phyloP scores from a whole-genome alignment of 2,888 invertebrate species.

The Andrena hattorfiana region DNA sequence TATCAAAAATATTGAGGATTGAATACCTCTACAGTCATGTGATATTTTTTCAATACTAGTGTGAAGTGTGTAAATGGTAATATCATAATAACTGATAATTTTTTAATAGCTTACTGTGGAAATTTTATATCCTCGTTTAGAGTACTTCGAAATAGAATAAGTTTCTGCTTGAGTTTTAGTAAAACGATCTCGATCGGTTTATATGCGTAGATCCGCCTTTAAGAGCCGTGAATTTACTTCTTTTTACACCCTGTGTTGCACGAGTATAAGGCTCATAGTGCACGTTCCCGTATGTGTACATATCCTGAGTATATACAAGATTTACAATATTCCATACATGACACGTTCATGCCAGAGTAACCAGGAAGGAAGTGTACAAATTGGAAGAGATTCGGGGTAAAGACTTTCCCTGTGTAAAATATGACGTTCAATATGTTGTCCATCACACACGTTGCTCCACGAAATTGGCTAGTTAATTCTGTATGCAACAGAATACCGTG shows the following conservation, averaged over 20 bases:
- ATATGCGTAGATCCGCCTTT: background rate
- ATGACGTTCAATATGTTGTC: conserved; percentile 14
- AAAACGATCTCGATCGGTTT: too few species aligned
- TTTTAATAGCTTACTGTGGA: too few species aligned
- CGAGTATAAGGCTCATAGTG: conserved; percentile 9
- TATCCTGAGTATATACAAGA: conserved; percentile 18
- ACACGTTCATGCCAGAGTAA: conserved; percentile 16
- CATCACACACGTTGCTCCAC: background rate
- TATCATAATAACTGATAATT: too few species aligned
- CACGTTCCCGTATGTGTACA: conserved; percentile 17
- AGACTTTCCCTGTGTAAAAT: conserved; percentile 21
- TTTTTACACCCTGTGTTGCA: background rate
- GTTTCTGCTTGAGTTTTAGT: too few species aligned
- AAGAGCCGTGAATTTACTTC: background rate
- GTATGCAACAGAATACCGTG: background rate
- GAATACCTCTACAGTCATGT: too few species aligned
- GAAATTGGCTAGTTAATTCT: conserved; percentile 6
- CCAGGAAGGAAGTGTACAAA: conserved; percentile 27
- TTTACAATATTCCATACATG: conserved; percentile 33
- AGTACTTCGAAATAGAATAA: too few species aligned
- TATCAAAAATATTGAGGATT: too few species aligned
- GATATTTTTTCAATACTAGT: too few species aligned
- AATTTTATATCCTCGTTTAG: too few species aligned
- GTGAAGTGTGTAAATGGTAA: too few species aligned
- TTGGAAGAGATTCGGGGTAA: conserved; percentile 22